Conservation (phyloP, 2,113 vertebrate genomes). For the Pseudorhombus dupliciocellatus region DNA sequence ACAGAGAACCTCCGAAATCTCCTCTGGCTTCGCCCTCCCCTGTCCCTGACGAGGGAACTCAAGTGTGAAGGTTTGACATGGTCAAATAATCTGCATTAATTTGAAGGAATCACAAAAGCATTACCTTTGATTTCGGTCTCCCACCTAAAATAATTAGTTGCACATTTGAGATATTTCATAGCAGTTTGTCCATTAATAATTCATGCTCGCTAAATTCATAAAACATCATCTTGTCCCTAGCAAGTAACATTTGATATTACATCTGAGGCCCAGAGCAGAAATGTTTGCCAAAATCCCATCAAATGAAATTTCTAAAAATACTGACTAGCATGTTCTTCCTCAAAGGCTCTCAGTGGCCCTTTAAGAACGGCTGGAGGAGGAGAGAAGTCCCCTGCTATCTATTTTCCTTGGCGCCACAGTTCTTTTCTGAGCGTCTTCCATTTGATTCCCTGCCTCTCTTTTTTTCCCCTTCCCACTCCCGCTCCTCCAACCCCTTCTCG, state of each 20-base stretch:
- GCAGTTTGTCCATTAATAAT: constrained; percentile 77
- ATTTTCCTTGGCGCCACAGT: constrained; percentile 90
- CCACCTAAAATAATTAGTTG: constrained; percentile 72
- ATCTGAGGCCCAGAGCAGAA: constrained; percentile 81
- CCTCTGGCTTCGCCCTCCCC: constrained; percentile 43
- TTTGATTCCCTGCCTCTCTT: constrained; percentile 84
- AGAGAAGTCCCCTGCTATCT: constrained; percentile 80
- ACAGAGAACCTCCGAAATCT: constrained; percentile 42
- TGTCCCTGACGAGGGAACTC: constrained; percentile 47
- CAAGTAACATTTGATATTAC: constrained; percentile 84
- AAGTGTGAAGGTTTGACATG: constrained; percentile 72
- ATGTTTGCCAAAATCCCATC: constrained; percentile 81
- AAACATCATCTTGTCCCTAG: constrained; percentile 79
- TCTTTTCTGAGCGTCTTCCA: constrained; percentile 90
- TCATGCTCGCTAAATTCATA: constrained; percentile 81
- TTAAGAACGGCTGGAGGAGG: constrained; percentile 74
- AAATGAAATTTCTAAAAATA: constrained; percentile 83
- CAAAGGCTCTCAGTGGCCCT: constrained; percentile 74
- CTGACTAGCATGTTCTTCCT: constrained; percentile 74
- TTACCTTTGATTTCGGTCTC: constrained; percentile 32
- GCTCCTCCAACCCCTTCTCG: constrained; percentile 69
- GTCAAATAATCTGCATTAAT: constrained; percentile 71
- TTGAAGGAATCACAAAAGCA: constrained; percentile 66
- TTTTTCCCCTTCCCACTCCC: constrained; percentile 60
- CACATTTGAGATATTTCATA: constrained; percentile 76